A percentile compares a stretch with the other conserved stretches of the same genome.
These are phyloP conservation scores for Gallinago solitaria DNA, from an alignment of 2,797 vertebrate species.

Conservation along the genomic window DNA sequence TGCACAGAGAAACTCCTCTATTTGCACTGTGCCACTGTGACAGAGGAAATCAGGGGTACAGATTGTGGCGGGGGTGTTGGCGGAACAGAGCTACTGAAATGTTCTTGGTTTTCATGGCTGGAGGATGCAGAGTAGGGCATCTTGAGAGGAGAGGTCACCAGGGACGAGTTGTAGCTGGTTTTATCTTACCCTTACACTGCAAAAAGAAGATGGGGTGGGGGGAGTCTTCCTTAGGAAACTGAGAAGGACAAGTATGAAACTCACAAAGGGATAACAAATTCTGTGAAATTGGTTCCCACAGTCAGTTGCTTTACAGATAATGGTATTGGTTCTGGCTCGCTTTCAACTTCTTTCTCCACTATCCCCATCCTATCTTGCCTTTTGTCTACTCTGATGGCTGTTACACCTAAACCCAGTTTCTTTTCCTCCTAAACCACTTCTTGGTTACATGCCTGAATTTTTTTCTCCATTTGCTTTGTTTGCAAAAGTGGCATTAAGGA, in stretches of 20 bases:
- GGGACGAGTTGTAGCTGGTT: neutral
- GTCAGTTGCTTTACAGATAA: neutral
- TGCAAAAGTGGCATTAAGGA: neutral
- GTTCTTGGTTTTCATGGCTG: neutral
- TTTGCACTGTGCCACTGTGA: neutral
- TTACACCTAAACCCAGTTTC: neutral
- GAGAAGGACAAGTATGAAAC: slow-evolving; percentile 23
- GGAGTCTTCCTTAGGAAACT: neutral
- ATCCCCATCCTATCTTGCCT: neutral
- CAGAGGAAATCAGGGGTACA: neutral
- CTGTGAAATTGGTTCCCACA: neutral
- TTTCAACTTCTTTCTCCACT: neutral
- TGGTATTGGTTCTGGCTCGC: slow-evolving; percentile 17
- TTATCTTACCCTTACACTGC: slow-evolving; percentile 9
- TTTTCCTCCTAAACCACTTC: neutral
- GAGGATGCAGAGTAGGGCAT: neutral
- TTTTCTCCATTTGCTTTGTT: neutral
- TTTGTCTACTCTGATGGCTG: neutral
- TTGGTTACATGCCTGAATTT: neutral
- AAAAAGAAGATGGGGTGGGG: neutral
- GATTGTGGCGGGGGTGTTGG: neutral
- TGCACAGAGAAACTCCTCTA: neutral
- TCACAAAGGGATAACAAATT: neutral
- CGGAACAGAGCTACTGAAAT: neutral
- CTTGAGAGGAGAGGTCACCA: neutral